These are phyloP conservation scores for Cheilinus undulatus DNA, from an alignment of 2,113 vertebrate genomes.

Conservation along the genomic window DNA sequence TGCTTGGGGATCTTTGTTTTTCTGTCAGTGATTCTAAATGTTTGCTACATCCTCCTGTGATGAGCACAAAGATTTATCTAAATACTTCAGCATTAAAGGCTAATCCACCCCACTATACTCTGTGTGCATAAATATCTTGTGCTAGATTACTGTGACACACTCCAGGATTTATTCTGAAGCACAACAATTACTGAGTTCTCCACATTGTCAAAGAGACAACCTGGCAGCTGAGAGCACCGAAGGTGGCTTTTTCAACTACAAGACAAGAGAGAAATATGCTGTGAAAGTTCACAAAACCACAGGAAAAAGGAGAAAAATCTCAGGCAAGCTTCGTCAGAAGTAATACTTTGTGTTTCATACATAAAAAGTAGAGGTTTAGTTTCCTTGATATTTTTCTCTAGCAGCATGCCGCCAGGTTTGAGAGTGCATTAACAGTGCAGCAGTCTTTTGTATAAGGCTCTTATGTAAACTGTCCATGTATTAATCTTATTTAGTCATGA, in stretches of 20 bases:
- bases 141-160: not conserved
- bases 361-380: not conserved
- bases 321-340: not conserved
- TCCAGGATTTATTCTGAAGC: slow-evolving; percentile 14
- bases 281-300: too few species aligned
- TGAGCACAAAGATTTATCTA: not conserved
- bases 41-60: too few species aligned
- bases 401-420: slow-evolving; percentile 13
- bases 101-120: not conserved
- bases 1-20: too few species aligned
- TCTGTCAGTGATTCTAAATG: too few species aligned
- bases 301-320: slow-evolving; percentile 13
- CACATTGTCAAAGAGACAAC: slow-evolving; percentile 3
- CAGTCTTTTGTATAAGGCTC: slow-evolving; percentile 31
- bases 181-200: slow-evolving; percentile 12
- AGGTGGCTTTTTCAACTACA: too few species aligned
- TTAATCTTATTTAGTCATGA: slow-evolving; percentile 7
- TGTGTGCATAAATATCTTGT: not conserved
- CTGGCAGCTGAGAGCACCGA: too few species aligned
- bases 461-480: slow-evolving; percentile 38
- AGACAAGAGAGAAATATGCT: too few species aligned
- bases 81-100: not conserved
- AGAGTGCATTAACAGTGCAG: slow-evolving; percentile 24
- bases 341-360: too few species aligned
- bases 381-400: slow-evolving; percentile 6